A percentile compares a stretch with the other conserved stretches of the same genome.
Evolutionary conservation across 2,113 vertebrate species (phyloP).

Genomic region (Nesogale talazaci): DNA sequence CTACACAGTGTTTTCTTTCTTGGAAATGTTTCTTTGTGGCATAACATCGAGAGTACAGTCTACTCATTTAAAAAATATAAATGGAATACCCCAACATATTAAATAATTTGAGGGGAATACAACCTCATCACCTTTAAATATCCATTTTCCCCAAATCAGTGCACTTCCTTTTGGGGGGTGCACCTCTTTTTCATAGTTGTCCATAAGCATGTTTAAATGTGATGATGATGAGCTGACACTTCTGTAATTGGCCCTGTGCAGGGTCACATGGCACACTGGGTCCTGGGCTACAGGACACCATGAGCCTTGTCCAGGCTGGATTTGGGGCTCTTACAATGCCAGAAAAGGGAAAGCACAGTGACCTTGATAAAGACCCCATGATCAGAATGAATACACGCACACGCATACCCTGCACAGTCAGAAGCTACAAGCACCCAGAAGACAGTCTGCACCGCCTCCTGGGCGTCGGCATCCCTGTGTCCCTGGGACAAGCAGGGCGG

Average conservation of each 20-base stretch:
- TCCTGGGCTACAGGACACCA: background rate
- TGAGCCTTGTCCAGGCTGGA: background rate
- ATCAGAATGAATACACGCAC: background rate
- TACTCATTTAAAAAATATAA: conserved; percentile 44
- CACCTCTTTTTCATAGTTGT: background rate
- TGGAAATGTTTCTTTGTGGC: background rate
- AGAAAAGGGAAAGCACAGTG: conserved; percentile 6
- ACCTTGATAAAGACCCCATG: background rate
- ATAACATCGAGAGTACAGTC: too few species aligned
- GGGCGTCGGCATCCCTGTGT: background rate
- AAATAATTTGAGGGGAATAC: background rate
- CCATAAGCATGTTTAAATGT: background rate
- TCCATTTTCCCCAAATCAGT: background rate
- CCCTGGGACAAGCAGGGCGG: background rate
- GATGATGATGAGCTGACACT: background rate
- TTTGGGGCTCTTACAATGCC: conserved; percentile 1
- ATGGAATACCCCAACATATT: background rate
- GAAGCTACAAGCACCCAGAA: background rate
- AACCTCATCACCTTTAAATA: background rate
- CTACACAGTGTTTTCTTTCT: background rate
- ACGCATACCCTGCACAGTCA: background rate
- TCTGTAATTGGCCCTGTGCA: background rate
- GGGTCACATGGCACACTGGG: background rate
- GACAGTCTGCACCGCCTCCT: background rate
- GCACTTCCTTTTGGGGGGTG: background rate